Evolutionary conservation across 2,888 invertebrate genomes (phyloP), one percentile per base, ranked within the genome.

Genomic region (Galeopsomyia nigrocyanea): DNA sequence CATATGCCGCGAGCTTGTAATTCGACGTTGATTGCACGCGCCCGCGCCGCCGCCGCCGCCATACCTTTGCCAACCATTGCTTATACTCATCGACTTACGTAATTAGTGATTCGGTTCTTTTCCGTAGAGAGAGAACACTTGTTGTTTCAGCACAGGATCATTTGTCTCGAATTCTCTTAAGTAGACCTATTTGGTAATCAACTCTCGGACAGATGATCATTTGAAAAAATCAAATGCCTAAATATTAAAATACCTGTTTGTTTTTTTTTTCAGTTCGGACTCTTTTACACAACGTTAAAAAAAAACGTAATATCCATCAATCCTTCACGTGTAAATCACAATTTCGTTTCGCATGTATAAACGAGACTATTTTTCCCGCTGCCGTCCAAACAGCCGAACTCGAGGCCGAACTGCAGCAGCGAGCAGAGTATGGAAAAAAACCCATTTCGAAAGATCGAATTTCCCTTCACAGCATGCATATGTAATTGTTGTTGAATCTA

Each of bases 391-490:
- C 39, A 10, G 19, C 7, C 47, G 31, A 50, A 50, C 53, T 13
- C 7, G 47, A 39, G 21, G 19, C 7, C 47, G 31, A 50, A 50
- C 53, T 13, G 13, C 53, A 39, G 21, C 22, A 21, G 21, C 13
- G 56, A 0, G 16, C 2, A 7, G 49, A 47, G 47, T 26, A 68
- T 49, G 46, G 62, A 70, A 70, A 56, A 49, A 49, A 39, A 1
- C 7, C n/a, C 57, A 49, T 69, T 69, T 73, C 69, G 62, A 62
- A 69, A 66, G 65, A 73, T 73, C 66, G 69, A 69, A 73, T 69
- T 73, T 66, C 73, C 65, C n/a, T 5, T 69, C 73, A 16, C 69
- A 61, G 69, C 65, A 39, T 64, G 68, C 65, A 69, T 69, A 53
- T 68, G 64, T 62, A 69, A 69, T 66, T 73, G 56, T 39, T 39